Evolutionary conservation across 37 sponge, comb jelly and placozoan species (phyloP), one percentile per base, ranked within the genome.

Genomic region (Spongia lamella): DNA sequence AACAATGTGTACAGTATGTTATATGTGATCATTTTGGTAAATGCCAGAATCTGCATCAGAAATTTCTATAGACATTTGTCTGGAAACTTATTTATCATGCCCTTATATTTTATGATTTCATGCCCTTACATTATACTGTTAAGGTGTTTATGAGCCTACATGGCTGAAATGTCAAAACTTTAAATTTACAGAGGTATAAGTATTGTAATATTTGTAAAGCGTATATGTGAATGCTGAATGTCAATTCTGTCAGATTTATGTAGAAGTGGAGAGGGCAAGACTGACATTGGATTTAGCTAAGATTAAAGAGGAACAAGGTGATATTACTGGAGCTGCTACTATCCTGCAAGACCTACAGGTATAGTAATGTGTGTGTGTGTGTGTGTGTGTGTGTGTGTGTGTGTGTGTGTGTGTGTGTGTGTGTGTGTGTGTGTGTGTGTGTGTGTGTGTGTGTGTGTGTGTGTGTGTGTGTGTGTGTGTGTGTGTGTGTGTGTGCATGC

Each of bases 311-410:
- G 67, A 72, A 25, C 77, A 91, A 2, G 98, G 90, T 31, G 85
- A 91, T 14, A 65, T 92, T 66, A 72, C 81, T 24, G 78, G 82
- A 34, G 97, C 97, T 57, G 94, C 96, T 17, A 47, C 62, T 39
- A 84, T 92, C 2, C 78, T 96, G 32, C 96, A 96, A 51, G 96
- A 96, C 55, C 77, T 96, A 6, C 96, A 96, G 90, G 96, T 91
- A 38, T 16, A 24, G 38, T n/a, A n/a, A 61, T 22, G 20, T 16
- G 63, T 61, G n/a, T n/a, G n/a, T n/a, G n/a, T n/a, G n/a, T n/a
- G n/a, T n/a, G n/a, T n/a, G n/a, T n/a, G n/a, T n/a, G n/a, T n/a
- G n/a, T n/a, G n/a, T n/a, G n/a, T n/a, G n/a, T n/a, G n/a, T 13
- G 25, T 43, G 14, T 7, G 52, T 43, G 19, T 47, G 52, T 26